Base-by-base conservation (phyloP, 92 coral and sea anemone species). In the Muricea muricata region DNA sequence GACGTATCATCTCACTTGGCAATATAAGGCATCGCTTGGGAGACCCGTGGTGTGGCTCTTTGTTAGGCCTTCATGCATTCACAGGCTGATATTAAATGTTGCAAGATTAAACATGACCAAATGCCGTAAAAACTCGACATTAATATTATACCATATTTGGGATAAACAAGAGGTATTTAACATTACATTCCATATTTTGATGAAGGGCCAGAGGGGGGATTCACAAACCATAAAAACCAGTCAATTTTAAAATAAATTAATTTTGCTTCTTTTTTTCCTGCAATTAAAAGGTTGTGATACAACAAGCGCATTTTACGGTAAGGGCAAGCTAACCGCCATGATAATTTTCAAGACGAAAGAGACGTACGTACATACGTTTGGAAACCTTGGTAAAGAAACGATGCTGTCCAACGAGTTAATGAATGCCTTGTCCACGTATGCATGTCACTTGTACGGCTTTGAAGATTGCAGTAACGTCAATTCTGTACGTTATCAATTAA, bases 21-120 rank as follows among this genome's bases (percentile, higher is more conserved):
- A 48, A 48, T 8, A 48, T 15, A 2, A 48, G 20, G 20, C 56
- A 48, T 7, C 4, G 1, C 20, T 20, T 48, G 18, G 56, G 56
- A 48, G 20, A 48, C 40, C 83, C 54, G 33, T 76, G 82, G 82
- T 76, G 82, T 40, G 28, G 39, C 39, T 57, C 82, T 32, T 33
- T 76, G 20, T 47, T 76, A 46, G 82, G 82, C 9, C 35, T 76
- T 12, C 82, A 76, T 54, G 63, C 61, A 20, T 76, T 76, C 71
- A 76, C 82, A 40, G 80, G 80, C 45, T 58, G 83, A 20, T 54
- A 50, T 26, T 65, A 55, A 46, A 46, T 4, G 31, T 30, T 25
- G 11, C 58, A 41, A 33, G 37, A 58, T 61, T 15, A 55, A 42
- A 41, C 47, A 66, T n/a, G n/a, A n/a, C n/a, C n/a, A n/a, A n/a